Evolutionary conservation across 92 coral and sea anemone genomes (phyloP).

Genomic region (Scolanthus callimorphus): DNA sequence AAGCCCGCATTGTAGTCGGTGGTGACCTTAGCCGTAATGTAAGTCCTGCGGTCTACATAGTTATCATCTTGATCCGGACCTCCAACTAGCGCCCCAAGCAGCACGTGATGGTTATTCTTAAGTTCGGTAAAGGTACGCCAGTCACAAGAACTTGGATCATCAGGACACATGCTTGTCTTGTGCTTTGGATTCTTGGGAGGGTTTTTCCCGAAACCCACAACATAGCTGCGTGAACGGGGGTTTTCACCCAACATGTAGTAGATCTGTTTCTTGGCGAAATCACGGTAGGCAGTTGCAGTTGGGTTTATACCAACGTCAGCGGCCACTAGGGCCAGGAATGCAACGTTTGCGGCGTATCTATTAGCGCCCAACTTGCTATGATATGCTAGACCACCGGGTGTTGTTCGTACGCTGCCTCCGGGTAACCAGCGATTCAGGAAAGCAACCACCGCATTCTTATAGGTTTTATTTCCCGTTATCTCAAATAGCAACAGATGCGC

Average conservation of each 20-base stretch:
- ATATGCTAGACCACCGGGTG: slow-evolving; percentile 89
- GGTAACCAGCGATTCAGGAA: slow-evolving; percentile 75
- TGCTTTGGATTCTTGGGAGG: slow-evolving; percentile 82
- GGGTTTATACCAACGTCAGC: slow-evolving; percentile 71
- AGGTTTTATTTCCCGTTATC: slow-evolving; percentile 42
- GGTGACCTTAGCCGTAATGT: slow-evolving; percentile 65
- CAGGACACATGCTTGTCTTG: slow-evolving; percentile 68
- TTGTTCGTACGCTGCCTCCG: slow-evolving; percentile 52
- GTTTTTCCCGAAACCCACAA: slow-evolving; percentile 79
- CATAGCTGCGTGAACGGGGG: slow-evolving; percentile 78
- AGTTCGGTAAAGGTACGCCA: slow-evolving; percentile 36
- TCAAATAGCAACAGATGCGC: slow-evolving; percentile 63
- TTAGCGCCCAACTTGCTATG: slow-evolving; percentile 79
- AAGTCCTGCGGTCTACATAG: slow-evolving; percentile 63
- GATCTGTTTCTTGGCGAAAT: slow-evolving; percentile 71
- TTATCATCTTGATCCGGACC: slow-evolving; percentile 69
- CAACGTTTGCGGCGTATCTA: slow-evolving; percentile 88
- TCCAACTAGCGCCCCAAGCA: slow-evolving; percentile 80
- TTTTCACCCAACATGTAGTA: slow-evolving; percentile 77
- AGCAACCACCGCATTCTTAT: slow-evolving; percentile 32
- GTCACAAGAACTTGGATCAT: slow-evolving; percentile 47
- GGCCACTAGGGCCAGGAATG: slow-evolving; percentile 83
- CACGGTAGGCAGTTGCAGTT: slow-evolving; percentile 22
- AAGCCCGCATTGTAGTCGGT: slow-evolving; percentile 92
- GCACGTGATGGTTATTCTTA: slow-evolving; percentile 67